phyloP scores from a whole-genome alignment of 1,140 invertebrate genomes.

The Drosophila triauraria region DNA sequence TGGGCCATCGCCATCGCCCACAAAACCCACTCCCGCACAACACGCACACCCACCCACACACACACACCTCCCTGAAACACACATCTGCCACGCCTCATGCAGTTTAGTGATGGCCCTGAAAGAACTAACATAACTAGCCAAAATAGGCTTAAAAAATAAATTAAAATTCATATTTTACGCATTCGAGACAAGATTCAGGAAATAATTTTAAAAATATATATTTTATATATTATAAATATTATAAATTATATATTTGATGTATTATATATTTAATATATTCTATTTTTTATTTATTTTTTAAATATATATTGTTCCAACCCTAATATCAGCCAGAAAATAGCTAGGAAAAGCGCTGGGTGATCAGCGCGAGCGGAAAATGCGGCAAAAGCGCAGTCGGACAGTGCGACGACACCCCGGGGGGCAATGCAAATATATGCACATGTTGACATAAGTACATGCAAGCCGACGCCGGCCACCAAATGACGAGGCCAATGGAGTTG shows the following conservation, averaged over 20 bases:
- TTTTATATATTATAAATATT: too few species aligned
- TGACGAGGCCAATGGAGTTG: conserved; percentile 68
- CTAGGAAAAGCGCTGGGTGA: not conserved
- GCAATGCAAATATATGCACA: conserved; percentile 73
- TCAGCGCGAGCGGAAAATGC: conserved; percentile 1
- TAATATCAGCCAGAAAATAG: not conserved
- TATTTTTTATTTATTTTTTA: too few species aligned
- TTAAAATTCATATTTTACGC: too few species aligned
- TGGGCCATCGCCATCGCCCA: conserved; percentile 32
- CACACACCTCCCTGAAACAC: not conserved
- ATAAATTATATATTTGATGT: not conserved
- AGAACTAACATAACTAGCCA: too few species aligned
- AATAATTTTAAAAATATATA: too few species aligned
- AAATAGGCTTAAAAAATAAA: too few species aligned
- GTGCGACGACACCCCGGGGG: conserved; percentile 51
- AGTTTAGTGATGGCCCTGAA: not conserved
- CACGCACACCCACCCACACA: not conserved
- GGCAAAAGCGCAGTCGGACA: conserved; percentile 66
- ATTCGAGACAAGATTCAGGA: too few species aligned
- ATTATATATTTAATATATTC: not conserved
- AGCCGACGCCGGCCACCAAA: conserved; percentile 30
- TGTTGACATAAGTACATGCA: conserved; percentile 64
- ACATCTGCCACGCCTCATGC: conserved; percentile 5
- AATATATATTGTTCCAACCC: not conserved
- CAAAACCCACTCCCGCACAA: conserved; percentile 28